phyloP scores from a whole-genome alignment of 2,888 invertebrate species.

The Caenorhabditis doughertyi region DNA sequence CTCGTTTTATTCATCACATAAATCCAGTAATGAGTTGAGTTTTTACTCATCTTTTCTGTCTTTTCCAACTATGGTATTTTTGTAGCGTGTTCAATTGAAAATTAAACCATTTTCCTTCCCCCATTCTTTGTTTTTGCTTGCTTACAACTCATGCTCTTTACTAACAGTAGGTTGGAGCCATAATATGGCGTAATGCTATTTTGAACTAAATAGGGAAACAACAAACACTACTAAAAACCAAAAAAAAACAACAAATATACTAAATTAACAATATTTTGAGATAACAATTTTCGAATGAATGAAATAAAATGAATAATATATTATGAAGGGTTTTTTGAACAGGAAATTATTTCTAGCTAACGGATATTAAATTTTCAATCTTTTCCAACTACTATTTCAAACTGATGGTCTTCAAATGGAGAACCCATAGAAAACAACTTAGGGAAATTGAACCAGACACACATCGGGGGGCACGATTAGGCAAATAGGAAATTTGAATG shows the following conservation, averaged over 20 bases:
- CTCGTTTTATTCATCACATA: background rate
- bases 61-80: constrained; percentile 29
- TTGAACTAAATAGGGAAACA: background rate
- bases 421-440: background rate
- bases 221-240: background rate
- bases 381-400: background rate
- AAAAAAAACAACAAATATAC: background rate
- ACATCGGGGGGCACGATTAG: background rate
- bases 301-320: background rate
- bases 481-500: constrained; percentile 7
- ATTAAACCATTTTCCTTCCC: background rate
- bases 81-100: constrained; percentile 23
- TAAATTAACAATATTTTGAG: background rate
- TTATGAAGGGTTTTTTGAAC: background rate
- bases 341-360: background rate
- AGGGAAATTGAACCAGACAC: background rate
- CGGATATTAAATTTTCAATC: background rate
- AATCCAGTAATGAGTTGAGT: constrained; percentile 5
- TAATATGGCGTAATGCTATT: background rate
- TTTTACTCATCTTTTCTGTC: background rate
- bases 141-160: background rate
- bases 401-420: background rate
- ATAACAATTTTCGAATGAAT: background rate
- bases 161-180: background rate
- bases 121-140: background rate